Evolutionary conservation across 2,113 vertebrate species (phyloP).

Genomic region (Stigmatopora nigra): DNA sequence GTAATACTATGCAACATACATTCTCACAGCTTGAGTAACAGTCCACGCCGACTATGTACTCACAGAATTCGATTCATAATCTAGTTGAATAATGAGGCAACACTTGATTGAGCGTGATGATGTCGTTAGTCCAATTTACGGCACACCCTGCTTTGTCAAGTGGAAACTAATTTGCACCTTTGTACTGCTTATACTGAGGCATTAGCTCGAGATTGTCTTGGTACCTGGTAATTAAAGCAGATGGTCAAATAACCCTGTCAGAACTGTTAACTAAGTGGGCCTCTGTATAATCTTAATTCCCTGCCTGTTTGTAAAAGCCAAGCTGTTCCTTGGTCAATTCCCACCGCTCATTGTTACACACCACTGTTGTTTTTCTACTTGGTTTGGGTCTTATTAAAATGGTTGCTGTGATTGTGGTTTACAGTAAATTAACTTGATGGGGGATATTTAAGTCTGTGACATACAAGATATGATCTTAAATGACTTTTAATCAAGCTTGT

Average conservation of each 20-base stretch:
- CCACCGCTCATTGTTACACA: constrained; percentile 39
- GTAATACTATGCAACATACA: constrained; percentile 26
- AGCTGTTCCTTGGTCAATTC: constrained; percentile 44
- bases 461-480: constrained; percentile 41
- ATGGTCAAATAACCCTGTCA: constrained; percentile 66
- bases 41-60: neutral
- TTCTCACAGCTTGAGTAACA: constrained; percentile 7
- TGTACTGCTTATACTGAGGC: constrained; percentile 48
- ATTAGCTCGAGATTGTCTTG: constrained; percentile 49
- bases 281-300: constrained; percentile 51
- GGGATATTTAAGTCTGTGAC: constrained; percentile 37
- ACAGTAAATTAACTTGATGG: constrained; percentile 38
- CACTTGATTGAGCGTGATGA: constrained; percentile 39
- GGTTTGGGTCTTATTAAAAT: constrained; percentile 49
- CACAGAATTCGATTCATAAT: neutral
- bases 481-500: constrained; percentile 43
- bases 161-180: constrained; percentile 66
- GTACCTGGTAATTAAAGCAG: constrained; percentile 70
- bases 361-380: constrained; percentile 40
- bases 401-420: constrained; percentile 47
- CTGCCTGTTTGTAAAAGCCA: constrained; percentile 43
- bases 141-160: constrained; percentile 40
- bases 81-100: constrained; percentile 9
- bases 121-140: constrained; percentile 50
- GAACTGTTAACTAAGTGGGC: constrained; percentile 51